Evolutionary conservation across 2,888 invertebrate species (phyloP).

Genomic region (Lampropteryx suffumata): DNA sequence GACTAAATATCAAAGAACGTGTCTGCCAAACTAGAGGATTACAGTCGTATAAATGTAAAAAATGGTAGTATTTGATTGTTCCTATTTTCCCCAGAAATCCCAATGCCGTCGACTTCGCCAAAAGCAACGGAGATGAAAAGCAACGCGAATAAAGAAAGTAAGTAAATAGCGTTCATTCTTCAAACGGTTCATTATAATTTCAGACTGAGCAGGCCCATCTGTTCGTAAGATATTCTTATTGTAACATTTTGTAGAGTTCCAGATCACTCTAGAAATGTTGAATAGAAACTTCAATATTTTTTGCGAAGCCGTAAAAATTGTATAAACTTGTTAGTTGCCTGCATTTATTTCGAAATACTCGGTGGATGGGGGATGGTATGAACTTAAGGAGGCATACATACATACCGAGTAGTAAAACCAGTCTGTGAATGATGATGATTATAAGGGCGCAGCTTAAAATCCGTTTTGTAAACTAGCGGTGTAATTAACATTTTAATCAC

Average conservation of each 20-base stretch:
- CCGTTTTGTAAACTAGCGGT: constrained; percentile 38
- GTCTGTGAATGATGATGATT: no score
- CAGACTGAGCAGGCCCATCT: background rate
- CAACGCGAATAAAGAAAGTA: constrained; percentile 89
- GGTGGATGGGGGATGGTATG: no score
- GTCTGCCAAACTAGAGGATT: no score
- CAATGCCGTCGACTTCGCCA: constrained; percentile 92
- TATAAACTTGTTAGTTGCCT: no score
- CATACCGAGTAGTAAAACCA: no score
- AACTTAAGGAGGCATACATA: no score
- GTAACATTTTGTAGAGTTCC: background rate
- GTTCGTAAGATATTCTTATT: background rate
- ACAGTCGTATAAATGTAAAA: no score
- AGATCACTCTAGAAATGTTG: no score
- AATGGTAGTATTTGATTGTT: background rate
- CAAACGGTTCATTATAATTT: constrained; percentile 27
- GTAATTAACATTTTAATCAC: constrained; percentile 51
- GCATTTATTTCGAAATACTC: no score
- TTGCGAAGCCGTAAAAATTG: no score
- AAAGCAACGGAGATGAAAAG: constrained; percentile 92
- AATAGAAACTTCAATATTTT: no score
- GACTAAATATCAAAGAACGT: no score
- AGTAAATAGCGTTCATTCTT: constrained; percentile 50
- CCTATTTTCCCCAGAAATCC: constrained; percentile 86
- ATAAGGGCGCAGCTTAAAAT: constrained; percentile 36